Conservation (phyloP, 2,888 invertebrate genomes). For the Mantis religiosa region DNA sequence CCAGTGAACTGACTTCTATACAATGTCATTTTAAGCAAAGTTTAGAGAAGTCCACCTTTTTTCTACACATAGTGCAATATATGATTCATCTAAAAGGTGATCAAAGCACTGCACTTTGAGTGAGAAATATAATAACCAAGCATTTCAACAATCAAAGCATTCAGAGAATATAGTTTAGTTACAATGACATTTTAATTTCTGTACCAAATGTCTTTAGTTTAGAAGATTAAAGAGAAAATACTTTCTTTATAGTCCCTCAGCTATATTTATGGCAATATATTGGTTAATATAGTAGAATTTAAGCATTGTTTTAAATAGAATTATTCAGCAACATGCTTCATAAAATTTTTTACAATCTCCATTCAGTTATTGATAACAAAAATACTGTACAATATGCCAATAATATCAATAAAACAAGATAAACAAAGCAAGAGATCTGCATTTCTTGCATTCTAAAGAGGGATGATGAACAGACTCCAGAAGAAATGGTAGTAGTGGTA, state of each 20-base stretch:
- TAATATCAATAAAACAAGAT: background rate
- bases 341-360: background rate
- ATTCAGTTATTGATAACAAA: background rate
- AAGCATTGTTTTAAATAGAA: background rate
- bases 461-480: background rate
- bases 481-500: background rate
- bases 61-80: background rate
- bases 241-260: no score
- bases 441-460: background rate
- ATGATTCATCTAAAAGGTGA: background rate
- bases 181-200: background rate
- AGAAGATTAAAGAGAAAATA: no score
- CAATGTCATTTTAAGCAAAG: background rate
- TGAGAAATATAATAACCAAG: background rate
- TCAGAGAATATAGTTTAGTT: background rate
- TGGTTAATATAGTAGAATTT: background rate
- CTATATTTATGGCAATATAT: no score
- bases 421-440: background rate
- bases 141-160: background rate
- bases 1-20: background rate
- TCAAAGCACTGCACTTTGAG: background rate
- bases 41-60: background rate
- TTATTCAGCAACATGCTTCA: background rate
- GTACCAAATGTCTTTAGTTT: background rate
- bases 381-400: background rate